A percentile compares a stretch with the other conserved stretches of the same genome.
Conservation (phyloP, 2,888 invertebrate genomes). For the Andricus curvator region DNA sequence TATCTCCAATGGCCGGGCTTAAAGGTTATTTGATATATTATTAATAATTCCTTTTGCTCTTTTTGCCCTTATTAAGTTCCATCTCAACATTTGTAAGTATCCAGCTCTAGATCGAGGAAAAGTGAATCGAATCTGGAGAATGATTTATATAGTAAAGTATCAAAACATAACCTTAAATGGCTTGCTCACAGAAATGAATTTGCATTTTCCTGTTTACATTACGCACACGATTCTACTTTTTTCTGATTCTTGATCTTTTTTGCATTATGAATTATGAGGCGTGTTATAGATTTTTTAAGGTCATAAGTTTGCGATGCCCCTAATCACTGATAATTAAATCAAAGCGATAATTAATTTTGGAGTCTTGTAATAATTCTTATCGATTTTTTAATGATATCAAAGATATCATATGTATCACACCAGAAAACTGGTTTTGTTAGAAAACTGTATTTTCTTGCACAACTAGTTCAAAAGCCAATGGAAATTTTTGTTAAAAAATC, state of each 20-base stretch:
- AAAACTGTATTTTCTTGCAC: neutral
- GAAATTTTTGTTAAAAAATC: neutral
- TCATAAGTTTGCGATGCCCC: neutral
- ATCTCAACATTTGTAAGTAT: neutral
- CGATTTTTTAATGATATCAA: neutral
- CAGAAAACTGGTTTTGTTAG: neutral
- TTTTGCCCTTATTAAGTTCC: neutral
- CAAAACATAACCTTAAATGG: conserved; percentile 31
- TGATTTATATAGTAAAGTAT: neutral
- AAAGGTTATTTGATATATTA: conserved; percentile 28
- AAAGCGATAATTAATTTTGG: neutral
- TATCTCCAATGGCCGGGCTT: conserved; percentile 38
- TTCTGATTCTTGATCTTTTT: neutral
- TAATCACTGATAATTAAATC: neutral
- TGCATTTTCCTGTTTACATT: conserved; percentile 29
- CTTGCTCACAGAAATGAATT: conserved; percentile 9
- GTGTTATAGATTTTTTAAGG: neutral
- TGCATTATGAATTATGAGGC: neutral
- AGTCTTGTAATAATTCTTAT: neutral
- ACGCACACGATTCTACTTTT: neutral
- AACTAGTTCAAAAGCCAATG: neutral
- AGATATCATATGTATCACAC: neutral
- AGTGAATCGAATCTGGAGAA: neutral
- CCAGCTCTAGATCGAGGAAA: neutral
- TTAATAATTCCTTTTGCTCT: neutral